phyloP scores from a whole-genome alignment of 2,797 vertebrate species.

The Sebastes diploproa region DNA sequence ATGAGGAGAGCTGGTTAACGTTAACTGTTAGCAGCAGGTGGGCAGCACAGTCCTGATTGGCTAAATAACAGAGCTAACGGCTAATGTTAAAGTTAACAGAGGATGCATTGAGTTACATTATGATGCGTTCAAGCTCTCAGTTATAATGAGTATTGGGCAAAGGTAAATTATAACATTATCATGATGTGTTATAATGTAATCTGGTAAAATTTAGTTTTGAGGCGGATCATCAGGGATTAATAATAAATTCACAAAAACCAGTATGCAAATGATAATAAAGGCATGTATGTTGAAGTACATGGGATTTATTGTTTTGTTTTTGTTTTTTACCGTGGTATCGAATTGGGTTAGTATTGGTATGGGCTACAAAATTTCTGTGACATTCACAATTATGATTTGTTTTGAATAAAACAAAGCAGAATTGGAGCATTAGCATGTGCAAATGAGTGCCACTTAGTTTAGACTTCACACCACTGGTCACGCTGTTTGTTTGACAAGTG shows the following conservation, averaged over 20 bases:
- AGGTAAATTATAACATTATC: no score
- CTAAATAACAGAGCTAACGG: no score
- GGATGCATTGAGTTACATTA: no score
- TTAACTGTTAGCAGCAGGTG: no score
- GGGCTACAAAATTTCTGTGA: background rate
- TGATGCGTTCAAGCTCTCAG: no score
- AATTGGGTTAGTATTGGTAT: background rate
- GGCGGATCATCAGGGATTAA: no score
- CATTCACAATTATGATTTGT: background rate
- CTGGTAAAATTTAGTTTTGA: no score
- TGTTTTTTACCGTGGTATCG: background rate
- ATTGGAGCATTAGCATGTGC: background rate
- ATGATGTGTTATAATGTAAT: no score
- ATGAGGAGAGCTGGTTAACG: no score
- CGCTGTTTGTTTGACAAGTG: constrained; percentile 14
- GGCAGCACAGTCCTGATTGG: no score
- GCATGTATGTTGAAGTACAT: background rate
- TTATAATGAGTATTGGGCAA: no score
- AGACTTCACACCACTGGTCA: background rate
- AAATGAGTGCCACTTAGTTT: constrained; percentile 9
- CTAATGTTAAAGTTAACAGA: no score
- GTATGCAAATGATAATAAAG: background rate
- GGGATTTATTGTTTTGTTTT: background rate
- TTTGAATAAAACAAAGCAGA: background rate
- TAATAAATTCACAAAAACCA: background rate